Conservation (phyloP, 2,888 invertebrate species). For the Sericinus montela region DNA sequence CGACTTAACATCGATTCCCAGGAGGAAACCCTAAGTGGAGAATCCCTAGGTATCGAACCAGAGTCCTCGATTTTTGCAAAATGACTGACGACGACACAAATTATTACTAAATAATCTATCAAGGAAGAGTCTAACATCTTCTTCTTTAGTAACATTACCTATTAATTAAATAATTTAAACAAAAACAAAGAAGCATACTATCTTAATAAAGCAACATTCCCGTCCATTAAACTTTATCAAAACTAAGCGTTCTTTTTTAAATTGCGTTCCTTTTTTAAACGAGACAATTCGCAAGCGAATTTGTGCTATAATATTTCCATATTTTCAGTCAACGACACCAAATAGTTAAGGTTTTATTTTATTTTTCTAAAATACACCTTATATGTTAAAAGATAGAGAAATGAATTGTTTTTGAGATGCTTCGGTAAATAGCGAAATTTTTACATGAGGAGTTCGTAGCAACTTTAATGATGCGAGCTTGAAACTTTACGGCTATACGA, state of each 20-base stretch:
- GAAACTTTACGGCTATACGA: not conserved
- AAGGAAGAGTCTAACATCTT: too few relatives aligned
- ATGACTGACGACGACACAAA: too few relatives aligned
- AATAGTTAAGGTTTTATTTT: not conserved
- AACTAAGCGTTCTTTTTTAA: constrained; percentile 50
- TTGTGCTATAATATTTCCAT: constrained; percentile 71
- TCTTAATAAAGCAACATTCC: constrained; percentile 13
- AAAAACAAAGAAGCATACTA: not conserved
- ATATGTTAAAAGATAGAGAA: constrained; percentile 5
- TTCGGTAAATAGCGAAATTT: constrained; percentile 12
- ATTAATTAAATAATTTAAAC: not conserved
- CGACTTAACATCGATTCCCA: too few relatives aligned
- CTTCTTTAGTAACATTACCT: too few relatives aligned
- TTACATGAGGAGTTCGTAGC: not conserved
- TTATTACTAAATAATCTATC: too few relatives aligned
- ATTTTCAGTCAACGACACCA: constrained; percentile 34
- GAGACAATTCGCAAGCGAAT: constrained; percentile 70
- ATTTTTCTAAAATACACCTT: constrained; percentile 17
- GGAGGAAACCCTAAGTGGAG: too few relatives aligned
- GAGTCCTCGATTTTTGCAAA: too few relatives aligned
- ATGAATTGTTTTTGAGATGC: not conserved
- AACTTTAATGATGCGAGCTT: not conserved
- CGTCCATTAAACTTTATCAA: constrained; percentile 65
- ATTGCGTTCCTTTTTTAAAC: constrained; percentile 51
- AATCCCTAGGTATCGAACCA: too few relatives aligned